Evolutionary conservation across 1,140 invertebrate species (phyloP).

Genomic region (Musca domestica): DNA sequence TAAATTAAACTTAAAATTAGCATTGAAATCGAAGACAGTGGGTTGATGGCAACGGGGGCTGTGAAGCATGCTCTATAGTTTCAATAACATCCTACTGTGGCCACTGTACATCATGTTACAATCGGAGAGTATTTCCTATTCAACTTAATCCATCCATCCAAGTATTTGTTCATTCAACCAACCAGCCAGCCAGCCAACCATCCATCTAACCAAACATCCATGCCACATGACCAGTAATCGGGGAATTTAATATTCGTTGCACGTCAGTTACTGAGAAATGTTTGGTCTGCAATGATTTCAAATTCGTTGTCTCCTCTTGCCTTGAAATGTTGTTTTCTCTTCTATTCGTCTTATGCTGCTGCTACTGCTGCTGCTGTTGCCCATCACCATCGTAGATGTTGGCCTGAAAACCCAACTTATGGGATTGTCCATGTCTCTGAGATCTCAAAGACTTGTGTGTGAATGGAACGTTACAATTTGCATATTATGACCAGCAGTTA

Average conservation of each 20-base stretch:
- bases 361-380: not conserved
- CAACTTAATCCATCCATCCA: not conserved
- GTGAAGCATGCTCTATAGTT: too few relatives aligned
- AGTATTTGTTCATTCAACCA: not conserved
- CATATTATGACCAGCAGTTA: conserved; percentile 1
- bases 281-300: conserved; percentile 22
- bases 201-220: not conserved
- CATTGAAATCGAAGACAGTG: conserved; percentile 1
- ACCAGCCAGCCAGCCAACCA: too few relatives aligned
- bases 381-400: too few relatives aligned
- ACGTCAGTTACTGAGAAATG: conserved; percentile 17
- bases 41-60: too few relatives aligned
- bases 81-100: too few relatives aligned
- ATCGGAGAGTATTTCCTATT: not conserved
- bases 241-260: conserved; percentile 15
- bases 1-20: too few relatives aligned
- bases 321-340: not conserved
- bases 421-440: not conserved
- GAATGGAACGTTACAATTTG: conserved; percentile 2
- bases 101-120: too few relatives aligned
- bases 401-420: not conserved
- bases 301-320: not conserved
- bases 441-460: conserved; percentile 8
- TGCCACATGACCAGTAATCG: conserved; percentile 1
- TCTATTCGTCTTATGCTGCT: not conserved